Conservation (phyloP, 1,140 invertebrate genomes). For the Chionoecetes opilio region DNA sequence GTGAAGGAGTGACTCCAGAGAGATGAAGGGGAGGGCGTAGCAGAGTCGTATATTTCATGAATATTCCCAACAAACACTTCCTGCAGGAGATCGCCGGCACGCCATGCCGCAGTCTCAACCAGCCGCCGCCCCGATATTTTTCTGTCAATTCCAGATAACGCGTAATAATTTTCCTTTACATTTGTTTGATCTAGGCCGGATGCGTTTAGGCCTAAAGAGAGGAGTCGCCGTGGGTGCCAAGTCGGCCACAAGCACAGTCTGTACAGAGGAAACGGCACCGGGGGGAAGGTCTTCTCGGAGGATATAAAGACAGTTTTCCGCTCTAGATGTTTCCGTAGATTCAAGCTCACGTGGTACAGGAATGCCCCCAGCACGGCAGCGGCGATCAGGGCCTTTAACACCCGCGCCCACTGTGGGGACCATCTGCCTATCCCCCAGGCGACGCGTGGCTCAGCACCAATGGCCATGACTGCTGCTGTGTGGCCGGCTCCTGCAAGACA, state of each 20-base stretch:
- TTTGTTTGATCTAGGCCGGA: background rate
- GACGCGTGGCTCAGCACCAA: background rate
- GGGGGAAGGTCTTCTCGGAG: background rate
- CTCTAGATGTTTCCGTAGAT: background rate
- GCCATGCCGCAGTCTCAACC: constrained; percentile 55
- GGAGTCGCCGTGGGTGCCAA: constrained; percentile 40
- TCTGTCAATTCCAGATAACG: constrained; percentile 42
- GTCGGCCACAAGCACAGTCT: constrained; percentile 3
- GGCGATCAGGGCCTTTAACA: background rate
- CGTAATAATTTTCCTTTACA: background rate
- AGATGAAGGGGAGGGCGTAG: background rate
- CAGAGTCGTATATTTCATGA: constrained; percentile 43
- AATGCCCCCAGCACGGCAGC: background rate
- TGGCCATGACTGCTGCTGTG: background rate
- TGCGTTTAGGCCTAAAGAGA: background rate
- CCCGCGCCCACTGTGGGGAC: background rate
- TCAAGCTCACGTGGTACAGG: constrained; percentile 48
- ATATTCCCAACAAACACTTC: constrained; percentile 39
- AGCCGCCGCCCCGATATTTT: background rate
- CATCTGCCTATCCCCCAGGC: background rate
- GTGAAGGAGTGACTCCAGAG: constrained; percentile 55
- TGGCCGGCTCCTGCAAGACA: background rate
- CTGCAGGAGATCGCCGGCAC: constrained; percentile 32
- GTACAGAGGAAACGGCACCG: constrained; percentile 37
- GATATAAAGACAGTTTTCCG: background rate